A percentile compares a stretch with the other conserved stretches of the same genome.
These are phyloP conservation scores for Danio tinwini DNA, from an alignment of 2,797 vertebrate species.

Conservation along the genomic window DNA sequence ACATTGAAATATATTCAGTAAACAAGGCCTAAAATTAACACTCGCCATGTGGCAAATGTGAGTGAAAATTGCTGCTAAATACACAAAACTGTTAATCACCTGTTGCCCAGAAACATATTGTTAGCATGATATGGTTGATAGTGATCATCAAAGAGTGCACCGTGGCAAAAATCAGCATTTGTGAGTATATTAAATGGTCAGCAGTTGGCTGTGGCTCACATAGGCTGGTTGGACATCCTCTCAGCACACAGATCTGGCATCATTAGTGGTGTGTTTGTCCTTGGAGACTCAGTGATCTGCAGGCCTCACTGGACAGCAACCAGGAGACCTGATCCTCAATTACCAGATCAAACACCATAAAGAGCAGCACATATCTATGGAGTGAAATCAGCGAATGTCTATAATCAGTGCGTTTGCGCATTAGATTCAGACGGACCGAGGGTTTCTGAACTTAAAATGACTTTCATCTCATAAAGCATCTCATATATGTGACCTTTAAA, in stretches of 20 bases:
- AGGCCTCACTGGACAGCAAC: conserved; percentile 43
- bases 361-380: conserved; percentile 48
- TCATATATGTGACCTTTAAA: conserved; percentile 24
- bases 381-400: conserved; percentile 30
- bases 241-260: not conserved
- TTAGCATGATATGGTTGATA: too few species aligned
- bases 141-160: too few species aligned
- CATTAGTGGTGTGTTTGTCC: conserved; percentile 30
- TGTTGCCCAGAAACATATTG: too few species aligned
- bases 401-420: not conserved
- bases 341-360: conserved; percentile 61
- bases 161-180: too few species aligned
- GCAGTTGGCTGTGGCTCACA: too few species aligned
- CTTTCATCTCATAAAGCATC: conserved; percentile 20
- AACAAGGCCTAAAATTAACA: too few species aligned
- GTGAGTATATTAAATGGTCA: too few species aligned
- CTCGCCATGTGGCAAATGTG: too few species aligned
- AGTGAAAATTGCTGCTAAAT: too few species aligned
- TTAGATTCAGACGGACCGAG: not conserved
- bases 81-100: too few species aligned
- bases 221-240: not conserved
- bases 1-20: too few species aligned
- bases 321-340: conserved; percentile 44
- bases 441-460: conserved; percentile 11
- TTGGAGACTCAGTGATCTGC: conserved; percentile 53